Evolutionary conservation across 2,888 invertebrate species (phyloP), one percentile per base, ranked within the genome.

Genomic region (Luperina nickerlii): DNA sequence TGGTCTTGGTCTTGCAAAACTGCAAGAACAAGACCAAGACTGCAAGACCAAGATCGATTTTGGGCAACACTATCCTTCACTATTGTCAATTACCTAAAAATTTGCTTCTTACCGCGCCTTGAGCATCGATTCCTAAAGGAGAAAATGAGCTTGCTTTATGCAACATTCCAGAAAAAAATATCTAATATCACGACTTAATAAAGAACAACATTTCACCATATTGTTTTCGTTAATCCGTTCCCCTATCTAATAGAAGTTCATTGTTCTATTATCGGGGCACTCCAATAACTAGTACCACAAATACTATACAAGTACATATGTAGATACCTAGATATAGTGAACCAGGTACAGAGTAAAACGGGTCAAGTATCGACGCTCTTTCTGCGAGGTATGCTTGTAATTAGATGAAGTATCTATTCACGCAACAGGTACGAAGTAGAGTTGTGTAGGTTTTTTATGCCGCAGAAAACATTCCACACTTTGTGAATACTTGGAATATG

Each of bases 221-320:
- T 82, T 84, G 78, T 76, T 81, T 81, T 83, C 48, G 77, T 79
- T 79, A 84, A 79, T 88, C 82, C 71, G 68, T 74, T 80, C 32
- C 45, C 68, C 67, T 82, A 86, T 83, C 85, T 88, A 83, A 87
- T 87, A 82, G 83, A 78, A 74, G 85, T 87, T 81, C 83, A 82
- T 78, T 87, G 81, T 88, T 80, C 83, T 76, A 74, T 84, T 87
- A 88, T 88, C 81, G n/a, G 62, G 76, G 42, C 73, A 80, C 81
- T 85, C 67, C 74, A 80, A 81, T 78, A 42, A 79, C 79, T 70
- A 68, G 73, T 74, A 77, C 45, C 62, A 67, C 24, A 69, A 65
- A 79, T 71, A 66, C 48, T 66, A 48, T 42, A 76, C 66, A 70
- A 63, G 68, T 69, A 86, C 74, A 24, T 75, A 54, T 57, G 57